Evolutionary conservation across 2,888 invertebrate genomes (phyloP), one percentile per base, ranked within the genome.

Genomic region (Gymnosoma rotundatum): DNA sequence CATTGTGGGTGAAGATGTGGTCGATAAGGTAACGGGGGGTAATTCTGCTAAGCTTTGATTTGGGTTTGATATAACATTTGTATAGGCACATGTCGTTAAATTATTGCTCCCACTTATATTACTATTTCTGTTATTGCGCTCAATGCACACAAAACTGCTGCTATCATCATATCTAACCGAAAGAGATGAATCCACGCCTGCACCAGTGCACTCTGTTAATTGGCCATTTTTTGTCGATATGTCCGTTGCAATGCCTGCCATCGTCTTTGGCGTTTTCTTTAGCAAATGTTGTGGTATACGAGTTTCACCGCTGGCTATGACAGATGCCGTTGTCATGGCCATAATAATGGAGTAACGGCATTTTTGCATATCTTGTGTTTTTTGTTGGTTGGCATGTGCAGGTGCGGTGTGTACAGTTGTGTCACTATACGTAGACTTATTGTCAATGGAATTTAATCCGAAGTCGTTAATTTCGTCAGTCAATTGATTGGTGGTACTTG

Each of bases 381-480:
- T 83, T 52, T 78, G 70, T 50, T 84, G 82, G 21, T 74, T 78
- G 12, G 76, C 69, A 54, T 66, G 86, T 32, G 83, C 87, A 32
- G 83, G 85, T 20, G 80, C 87, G 8, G 21, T 50, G 42, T 64
- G 58, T 8, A 64, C 8, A 12, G 42, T 66, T 21, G 63, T 75
- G 16, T 90, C 91, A 56, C 90, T 90, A 60, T 88, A 90, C 0
- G 88, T 87, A 12, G 91, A 90, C 48, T 89, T 79, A 42, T 85
- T 60, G 50, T 75, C 83, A 50, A 82, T 86, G 91, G 94, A 94
- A 91, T 95, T 86, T 0, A 87, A 87, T 91, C 95, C 94, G 91
- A 95, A 95, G 20, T 78, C 85, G 91, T 95, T 95, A 91, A 95
- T 95, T 66, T 90, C 89, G n/a, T 89, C 84, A 25, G 89, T 89